Evolutionary conservation across 2,888 invertebrate genomes (phyloP), one percentile per base, ranked within the genome.

Genomic region (Agrypnus murinus): DNA sequence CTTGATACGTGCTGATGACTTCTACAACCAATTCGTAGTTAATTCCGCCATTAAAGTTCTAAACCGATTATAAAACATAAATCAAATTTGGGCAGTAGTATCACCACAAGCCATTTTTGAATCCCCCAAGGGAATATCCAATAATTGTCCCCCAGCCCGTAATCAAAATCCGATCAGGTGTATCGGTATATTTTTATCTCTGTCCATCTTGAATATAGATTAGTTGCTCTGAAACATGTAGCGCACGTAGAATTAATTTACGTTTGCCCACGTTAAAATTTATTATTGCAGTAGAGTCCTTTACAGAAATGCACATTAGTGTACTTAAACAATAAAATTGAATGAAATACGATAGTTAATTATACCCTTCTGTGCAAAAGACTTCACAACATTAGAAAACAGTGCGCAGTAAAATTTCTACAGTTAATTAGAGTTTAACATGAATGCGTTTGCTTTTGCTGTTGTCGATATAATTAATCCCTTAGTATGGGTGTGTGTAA

Each of bases 341-440:
- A 43, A 59, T 59, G 43, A 59, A 58, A 40, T 58, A 31, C 25
- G 58, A 46, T 17, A 46, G 46, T 14, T 46, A 46, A 46, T 46
- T 46, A 46, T 17, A 46, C 46, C 15, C 17, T 40, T 46, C 46
- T 19, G 46, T n/a, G n/a, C n/a, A 17, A 25, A 19, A 14, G 8
- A 43, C 15, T 43, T 12, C 43, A 43, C 43, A 25, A 25, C 25
- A 25, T 5, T 25, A 25, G 25, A 25, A 25, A 25, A 25, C 25
- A 5, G 14, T 15, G 1, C 15, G 14, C 43, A 43, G 8, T 43
- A 43, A 14, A 43, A 43, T 43, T 14, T 9, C 48, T 5, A 4
- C n/a, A n/a, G n/a, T n/a, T 48, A 25, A 25, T 48, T 15, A 10
- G 17, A 31, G 19, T 48, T 40, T 19, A 19, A 19, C 25, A 48